Evolutionary conservation across 2,797 vertebrate genomes (phyloP), one percentile per base, ranked within the genome.

Genomic region (Denticeps clupeoides): DNA sequence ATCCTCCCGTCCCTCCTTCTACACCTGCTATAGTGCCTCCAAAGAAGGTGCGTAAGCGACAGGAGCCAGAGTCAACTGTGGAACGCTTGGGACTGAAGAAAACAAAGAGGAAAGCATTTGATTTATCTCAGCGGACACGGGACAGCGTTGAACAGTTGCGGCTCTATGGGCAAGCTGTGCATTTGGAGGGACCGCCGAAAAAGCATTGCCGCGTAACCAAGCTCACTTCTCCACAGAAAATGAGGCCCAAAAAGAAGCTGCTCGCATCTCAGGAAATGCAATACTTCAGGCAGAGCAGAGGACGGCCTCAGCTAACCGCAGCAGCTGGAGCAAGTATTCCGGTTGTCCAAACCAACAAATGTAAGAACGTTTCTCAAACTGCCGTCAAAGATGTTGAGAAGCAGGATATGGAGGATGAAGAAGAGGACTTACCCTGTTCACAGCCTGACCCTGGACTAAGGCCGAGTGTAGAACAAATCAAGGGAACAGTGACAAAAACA

Each of bases 1-100:
- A 8, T 22, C 8, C 5, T 60, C 1, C 47, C 54, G 1, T 41
- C 25, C 19, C 41, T 42, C 15, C 50, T 60, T 28, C 49, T 0
- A 7, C 37, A 2, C 83, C 81, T 55, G 79, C 80, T 1, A 51
- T 89, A 5, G 72, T 88, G 35, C 82, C 81, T 4, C 84, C 83
- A 0, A 82, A 67, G 60, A 87, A 85, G 3, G 29, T 70, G 10
- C 71, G 80, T 2, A 72, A 70, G 35, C 62, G 57, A 45, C 72
- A 73, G 1, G 80, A 72, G 23, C 80, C 83, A 0, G 0, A 69
- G 0, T 80, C 75, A 0, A 60, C 58, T 0, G 82, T 47, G 1
- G 86, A 87, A 55, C 83, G 71, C 21, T 79, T 89, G 4, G 81
- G 84, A 1, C 57, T 89, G 27, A 88, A 85, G 47, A 90, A 89